Evolutionary conservation across 1,140 invertebrate genomes (phyloP).

Genomic region (Tribolium madens): DNA sequence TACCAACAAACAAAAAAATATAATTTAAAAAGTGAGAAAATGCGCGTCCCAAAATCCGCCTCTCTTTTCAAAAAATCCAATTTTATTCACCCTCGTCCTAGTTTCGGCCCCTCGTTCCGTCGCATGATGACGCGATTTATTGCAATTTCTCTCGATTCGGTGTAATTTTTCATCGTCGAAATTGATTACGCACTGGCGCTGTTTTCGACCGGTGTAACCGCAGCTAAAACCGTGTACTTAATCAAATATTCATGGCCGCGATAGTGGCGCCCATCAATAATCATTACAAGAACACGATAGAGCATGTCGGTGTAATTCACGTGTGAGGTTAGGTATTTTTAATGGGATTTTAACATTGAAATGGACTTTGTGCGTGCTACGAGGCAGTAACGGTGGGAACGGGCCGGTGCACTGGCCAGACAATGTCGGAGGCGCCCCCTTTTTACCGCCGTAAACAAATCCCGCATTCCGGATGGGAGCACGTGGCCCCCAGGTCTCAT

Average conservation of each 20-base stretch:
- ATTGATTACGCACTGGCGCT: not conserved
- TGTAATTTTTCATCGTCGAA: not conserved
- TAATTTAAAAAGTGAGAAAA: conserved; percentile 19
- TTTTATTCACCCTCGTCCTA: conserved; percentile 8
- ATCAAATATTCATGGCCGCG: conserved; percentile 48
- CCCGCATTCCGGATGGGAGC: conserved; percentile 39
- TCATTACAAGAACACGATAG: conserved; percentile 48
- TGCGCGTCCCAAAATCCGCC: not conserved
- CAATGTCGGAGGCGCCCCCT: conserved; percentile 11
- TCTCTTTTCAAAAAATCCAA: conserved; percentile 1
- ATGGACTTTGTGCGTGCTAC: conserved; percentile 50
- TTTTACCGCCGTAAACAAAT: conserved; percentile 36
- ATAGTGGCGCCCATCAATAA: conserved; percentile 44
- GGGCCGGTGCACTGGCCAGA: conserved; percentile 41
- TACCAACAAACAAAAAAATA: conserved; percentile 6
- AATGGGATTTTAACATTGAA: conserved; percentile 48
- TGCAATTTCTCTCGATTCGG: not conserved
- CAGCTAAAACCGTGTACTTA: conserved; percentile 41
- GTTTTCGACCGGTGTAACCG: not conserved
- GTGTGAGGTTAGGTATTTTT: conserved; percentile 44
- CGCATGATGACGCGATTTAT: not conserved
- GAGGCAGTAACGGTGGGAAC: conserved; percentile 48
- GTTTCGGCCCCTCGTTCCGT: not conserved
- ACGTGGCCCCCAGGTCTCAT: conserved; percentile 28
- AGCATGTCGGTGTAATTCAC: conserved; percentile 47